These are phyloP conservation scores for Halesus radiatus DNA, from an alignment of 1,140 invertebrate species.

Conservation along the genomic window DNA sequence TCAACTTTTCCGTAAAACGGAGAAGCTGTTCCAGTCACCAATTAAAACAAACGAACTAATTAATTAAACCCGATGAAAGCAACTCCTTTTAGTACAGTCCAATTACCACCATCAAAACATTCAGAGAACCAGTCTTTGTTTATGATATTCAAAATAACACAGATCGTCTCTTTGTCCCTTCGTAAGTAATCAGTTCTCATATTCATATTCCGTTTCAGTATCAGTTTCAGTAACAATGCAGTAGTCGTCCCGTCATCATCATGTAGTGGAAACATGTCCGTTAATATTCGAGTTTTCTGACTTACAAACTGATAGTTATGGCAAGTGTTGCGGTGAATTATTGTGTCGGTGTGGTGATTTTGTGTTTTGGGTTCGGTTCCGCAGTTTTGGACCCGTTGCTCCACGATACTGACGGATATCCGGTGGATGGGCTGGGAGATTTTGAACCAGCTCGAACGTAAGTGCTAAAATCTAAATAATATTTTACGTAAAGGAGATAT, in stretches of 20 bases:
- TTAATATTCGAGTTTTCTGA: background rate
- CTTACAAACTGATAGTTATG: conserved; percentile 1
- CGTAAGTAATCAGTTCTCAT: background rate
- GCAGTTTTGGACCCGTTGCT: conserved; percentile 15
- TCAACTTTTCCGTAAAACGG: background rate
- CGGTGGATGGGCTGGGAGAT: conserved; percentile 49
- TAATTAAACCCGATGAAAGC: conserved; percentile 5
- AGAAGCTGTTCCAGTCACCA: conserved; percentile 7
- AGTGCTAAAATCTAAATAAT: background rate
- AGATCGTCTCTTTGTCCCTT: conserved; percentile 13
- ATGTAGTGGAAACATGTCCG: conserved; percentile 11
- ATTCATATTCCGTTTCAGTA: background rate
- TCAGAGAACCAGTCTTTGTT: conserved; percentile 6
- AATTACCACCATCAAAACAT: background rate
- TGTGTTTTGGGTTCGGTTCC: background rate
- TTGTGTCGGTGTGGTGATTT: conserved; percentile 4
- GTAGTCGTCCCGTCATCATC: background rate
- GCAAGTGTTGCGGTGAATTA: background rate
- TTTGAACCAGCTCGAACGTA: conserved; percentile 53
- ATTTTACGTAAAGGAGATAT: too few species aligned
- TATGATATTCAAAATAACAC: conserved; percentile 13
- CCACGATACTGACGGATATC: conserved; percentile 18
- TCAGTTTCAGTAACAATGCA: conserved; percentile 6
- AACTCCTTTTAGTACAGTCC: conserved; percentile 9
- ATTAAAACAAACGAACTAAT: conserved; percentile 26